phyloP scores from a whole-genome alignment of 2,888 invertebrate species.

The Acrocyrtus sp. region DNA sequence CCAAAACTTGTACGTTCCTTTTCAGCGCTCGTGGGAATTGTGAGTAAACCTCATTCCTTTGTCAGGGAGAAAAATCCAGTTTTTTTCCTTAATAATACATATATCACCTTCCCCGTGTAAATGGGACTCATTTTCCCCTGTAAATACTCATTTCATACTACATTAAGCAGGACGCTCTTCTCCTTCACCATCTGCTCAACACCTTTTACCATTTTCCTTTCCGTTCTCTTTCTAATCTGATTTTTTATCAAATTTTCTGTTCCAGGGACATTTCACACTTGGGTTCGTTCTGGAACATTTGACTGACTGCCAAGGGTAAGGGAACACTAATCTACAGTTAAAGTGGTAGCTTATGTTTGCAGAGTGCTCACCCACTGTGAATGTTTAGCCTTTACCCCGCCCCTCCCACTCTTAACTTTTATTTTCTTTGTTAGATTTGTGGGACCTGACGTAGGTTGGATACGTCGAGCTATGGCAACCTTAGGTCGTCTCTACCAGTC shows the following conservation, averaged over 20 bases:
- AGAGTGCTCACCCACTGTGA: too few species aligned
- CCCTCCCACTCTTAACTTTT: too few species aligned
- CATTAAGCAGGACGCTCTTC: not conserved
- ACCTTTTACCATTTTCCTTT: not conserved
- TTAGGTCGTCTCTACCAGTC: slow-evolving; percentile 44
- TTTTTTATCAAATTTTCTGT: not conserved
- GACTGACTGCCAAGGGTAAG: slow-evolving; percentile 46
- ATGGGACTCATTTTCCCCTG: not conserved
- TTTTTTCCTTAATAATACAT: too few species aligned
- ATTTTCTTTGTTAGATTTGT: slow-evolving; percentile 8
- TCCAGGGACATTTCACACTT: slow-evolving; percentile 54
- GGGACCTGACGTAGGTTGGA: slow-evolving; percentile 47
- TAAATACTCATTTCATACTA: not conserved
- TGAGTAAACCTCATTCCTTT: slow-evolving; percentile 48
- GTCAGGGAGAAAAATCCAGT: too few species aligned
- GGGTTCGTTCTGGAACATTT: slow-evolving; percentile 61
- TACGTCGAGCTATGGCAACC: slow-evolving; percentile 49
- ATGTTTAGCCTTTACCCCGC: too few species aligned
- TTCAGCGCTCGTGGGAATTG: slow-evolving; percentile 59
- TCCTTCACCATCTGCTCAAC: not conserved
- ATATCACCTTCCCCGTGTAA: too few species aligned
- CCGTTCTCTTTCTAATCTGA: not conserved
- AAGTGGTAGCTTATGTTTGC: not conserved
- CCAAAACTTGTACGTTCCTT: slow-evolving; percentile 40
- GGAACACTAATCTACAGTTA: not conserved